A percentile compares a stretch with the other conserved stretches of the same genome.
Evolutionary conservation across 2,888 invertebrate genomes (phyloP).

Genomic region (Phortica magna): DNA sequence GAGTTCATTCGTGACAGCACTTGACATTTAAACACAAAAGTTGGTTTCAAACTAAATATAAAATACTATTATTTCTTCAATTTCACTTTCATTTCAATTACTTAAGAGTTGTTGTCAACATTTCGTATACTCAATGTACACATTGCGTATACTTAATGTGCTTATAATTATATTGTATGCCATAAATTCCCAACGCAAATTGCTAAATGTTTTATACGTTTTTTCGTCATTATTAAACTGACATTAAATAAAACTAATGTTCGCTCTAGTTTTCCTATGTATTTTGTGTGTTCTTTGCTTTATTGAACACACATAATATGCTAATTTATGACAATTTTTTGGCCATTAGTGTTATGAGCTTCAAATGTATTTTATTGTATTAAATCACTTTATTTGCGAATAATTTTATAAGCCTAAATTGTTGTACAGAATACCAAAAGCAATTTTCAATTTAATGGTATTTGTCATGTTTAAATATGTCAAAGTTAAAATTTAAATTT

Average conservation of each 20-base stretch:
- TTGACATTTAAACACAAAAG: no score
- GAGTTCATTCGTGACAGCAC: not conserved
- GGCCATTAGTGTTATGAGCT: constrained; percentile 23
- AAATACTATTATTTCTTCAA: no score
- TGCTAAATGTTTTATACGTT: no score
- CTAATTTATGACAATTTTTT: constrained; percentile 34
- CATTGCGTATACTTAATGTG: no score
- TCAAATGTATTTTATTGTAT: constrained; percentile 26
- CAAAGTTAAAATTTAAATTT: not conserved
- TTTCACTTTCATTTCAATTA: no score
- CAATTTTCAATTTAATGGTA: not conserved
- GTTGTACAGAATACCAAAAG: not conserved
- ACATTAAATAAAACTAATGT: constrained; percentile 4
- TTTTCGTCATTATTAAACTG: constrained; percentile 1
- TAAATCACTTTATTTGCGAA: constrained; percentile 3
- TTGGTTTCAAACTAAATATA: no score
- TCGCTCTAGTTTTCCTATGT: not conserved
- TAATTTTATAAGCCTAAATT: not conserved
- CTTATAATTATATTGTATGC: no score
- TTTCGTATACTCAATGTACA: no score
- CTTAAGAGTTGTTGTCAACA: no score
- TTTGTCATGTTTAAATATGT: not conserved
- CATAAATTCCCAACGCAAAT: no score
- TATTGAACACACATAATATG: constrained; percentile 34
- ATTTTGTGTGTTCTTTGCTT: constrained; percentile 23